Conservation (phyloP, 2,797 vertebrate genomes). For the Pangasius krempfi region DNA sequence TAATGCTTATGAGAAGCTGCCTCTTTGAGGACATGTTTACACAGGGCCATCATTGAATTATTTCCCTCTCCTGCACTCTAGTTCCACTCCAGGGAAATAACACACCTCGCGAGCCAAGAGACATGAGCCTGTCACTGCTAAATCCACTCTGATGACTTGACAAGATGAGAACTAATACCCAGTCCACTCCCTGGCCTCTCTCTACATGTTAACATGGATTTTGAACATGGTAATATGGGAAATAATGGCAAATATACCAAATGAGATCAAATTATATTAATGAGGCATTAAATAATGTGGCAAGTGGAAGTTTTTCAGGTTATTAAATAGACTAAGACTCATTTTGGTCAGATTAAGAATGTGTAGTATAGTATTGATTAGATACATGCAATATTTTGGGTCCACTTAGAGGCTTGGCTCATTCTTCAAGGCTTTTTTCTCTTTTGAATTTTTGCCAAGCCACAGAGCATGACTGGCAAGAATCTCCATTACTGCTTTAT, state of each 20-base stretch:
- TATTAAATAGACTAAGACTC: not conserved
- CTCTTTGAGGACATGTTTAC: slow-evolving; percentile 49
- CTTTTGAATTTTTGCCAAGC: slow-evolving; percentile 15
- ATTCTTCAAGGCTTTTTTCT: not conserved
- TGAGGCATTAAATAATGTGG: not conserved
- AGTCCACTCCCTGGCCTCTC: slow-evolving; percentile 6
- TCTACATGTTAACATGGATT: slow-evolving; percentile 33
- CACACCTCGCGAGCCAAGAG: slow-evolving; percentile 49
- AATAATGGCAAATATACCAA: slow-evolving; percentile 17
- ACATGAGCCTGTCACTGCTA: slow-evolving; percentile 50
- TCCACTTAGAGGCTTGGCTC: not conserved
- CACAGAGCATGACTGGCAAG: not conserved
- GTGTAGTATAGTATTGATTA: not conserved
- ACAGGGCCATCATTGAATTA: slow-evolving; percentile 53
- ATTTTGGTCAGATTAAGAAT: not conserved
- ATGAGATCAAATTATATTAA: not conserved
- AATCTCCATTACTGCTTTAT: slow-evolving; percentile 12
- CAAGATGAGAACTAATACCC: slow-evolving; percentile 54
- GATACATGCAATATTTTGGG: not conserved
- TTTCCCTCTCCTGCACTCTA: slow-evolving; percentile 26
- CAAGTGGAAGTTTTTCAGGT: not conserved
- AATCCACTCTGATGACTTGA: slow-evolving; percentile 53
- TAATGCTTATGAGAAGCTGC: slow-evolving; percentile 46
- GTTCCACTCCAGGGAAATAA: slow-evolving; percentile 55
- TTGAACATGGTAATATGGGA: slow-evolving; percentile 3